Conservation (phyloP, 35 echinoderm and acorn worm species). For the Apostichopus parvimensis region DNA sequence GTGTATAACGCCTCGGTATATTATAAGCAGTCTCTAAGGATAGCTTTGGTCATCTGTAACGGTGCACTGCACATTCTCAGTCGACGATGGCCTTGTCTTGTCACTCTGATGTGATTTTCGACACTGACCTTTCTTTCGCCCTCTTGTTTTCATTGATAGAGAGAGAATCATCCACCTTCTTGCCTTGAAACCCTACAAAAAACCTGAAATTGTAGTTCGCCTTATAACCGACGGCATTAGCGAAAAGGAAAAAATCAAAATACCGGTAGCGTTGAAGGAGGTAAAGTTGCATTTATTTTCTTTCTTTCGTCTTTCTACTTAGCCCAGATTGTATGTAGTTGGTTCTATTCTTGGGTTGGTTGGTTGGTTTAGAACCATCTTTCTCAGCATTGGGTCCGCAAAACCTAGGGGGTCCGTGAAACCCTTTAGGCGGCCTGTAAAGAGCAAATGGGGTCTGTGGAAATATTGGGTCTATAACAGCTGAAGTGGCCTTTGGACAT, state of each 20-base stretch:
- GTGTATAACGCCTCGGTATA: too few relatives aligned
- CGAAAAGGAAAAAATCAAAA: conserved; percentile 79
- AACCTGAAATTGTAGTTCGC: conserved; percentile 79
- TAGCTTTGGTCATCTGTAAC: background rate
- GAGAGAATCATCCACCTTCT: conserved; percentile 92
- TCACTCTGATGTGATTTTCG: background rate
- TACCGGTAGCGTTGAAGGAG: conserved; percentile 69
- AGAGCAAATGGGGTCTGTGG: too few relatives aligned
- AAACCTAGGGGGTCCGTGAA: too few relatives aligned
- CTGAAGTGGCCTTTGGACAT: too few relatives aligned
- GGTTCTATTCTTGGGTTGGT: too few relatives aligned
- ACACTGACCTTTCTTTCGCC: background rate
- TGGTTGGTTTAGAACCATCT: too few relatives aligned
- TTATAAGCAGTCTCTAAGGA: background rate
- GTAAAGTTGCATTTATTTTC: conserved; percentile 37
- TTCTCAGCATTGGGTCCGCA: too few relatives aligned
- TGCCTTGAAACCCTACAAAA: conserved; percentile 94
- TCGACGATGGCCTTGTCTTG: background rate
- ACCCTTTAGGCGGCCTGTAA: too few relatives aligned
- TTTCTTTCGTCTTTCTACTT: background rate
- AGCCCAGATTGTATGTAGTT: too few relatives aligned
- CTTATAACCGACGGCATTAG: conserved; percentile 74
- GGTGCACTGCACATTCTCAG: background rate
- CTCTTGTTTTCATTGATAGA: conserved; percentile 54
- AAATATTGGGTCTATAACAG: too few relatives aligned